Percentiles rank a stretch among this genome's conserved stretches.
Conservation (phyloP, 2,888 invertebrate species). For the Tiphia femorata region DNA sequence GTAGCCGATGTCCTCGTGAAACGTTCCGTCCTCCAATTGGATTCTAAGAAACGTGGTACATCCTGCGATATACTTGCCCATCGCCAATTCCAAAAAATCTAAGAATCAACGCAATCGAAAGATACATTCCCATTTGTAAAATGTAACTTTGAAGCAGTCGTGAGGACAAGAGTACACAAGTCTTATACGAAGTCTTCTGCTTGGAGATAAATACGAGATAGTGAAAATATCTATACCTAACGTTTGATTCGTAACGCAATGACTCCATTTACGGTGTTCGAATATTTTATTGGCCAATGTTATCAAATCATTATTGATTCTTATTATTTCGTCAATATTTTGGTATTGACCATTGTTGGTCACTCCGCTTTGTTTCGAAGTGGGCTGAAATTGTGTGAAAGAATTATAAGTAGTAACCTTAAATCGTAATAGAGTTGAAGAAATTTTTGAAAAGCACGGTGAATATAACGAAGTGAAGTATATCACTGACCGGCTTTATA, state of each 20-base stretch:
- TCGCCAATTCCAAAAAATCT: constrained; percentile 49
- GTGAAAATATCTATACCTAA: constrained; percentile 40
- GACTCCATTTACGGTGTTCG: constrained; percentile 48
- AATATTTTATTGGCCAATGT: constrained; percentile 42
- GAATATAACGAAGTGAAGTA: too few relatives aligned
- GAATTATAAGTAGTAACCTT: neutral
- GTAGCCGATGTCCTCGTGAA: constrained; percentile 53
- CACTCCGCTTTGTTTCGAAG: constrained; percentile 9
- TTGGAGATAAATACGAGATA: too few relatives aligned
- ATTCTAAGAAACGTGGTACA: constrained; percentile 48
- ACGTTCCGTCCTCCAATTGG: constrained; percentile 42
- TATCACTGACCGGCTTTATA: constrained; percentile 29
- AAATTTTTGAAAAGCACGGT: too few relatives aligned
- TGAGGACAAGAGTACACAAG: too few relatives aligned
- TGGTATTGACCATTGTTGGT: constrained; percentile 2
- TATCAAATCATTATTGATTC: constrained; percentile 37
- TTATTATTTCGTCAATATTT: constrained; percentile 12
- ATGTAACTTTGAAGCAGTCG: too few relatives aligned
- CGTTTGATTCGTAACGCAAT: constrained; percentile 46
- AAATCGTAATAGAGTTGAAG: too few relatives aligned
- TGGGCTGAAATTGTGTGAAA: constrained; percentile 25
- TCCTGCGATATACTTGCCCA: constrained; percentile 48
- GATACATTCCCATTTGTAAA: too few relatives aligned
- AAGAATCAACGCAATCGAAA: neutral
- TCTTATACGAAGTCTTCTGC: too few relatives aligned